These are phyloP conservation scores for Philaenus spumarius DNA, from an alignment of 1,140 invertebrate species.

Conservation along the genomic window DNA sequence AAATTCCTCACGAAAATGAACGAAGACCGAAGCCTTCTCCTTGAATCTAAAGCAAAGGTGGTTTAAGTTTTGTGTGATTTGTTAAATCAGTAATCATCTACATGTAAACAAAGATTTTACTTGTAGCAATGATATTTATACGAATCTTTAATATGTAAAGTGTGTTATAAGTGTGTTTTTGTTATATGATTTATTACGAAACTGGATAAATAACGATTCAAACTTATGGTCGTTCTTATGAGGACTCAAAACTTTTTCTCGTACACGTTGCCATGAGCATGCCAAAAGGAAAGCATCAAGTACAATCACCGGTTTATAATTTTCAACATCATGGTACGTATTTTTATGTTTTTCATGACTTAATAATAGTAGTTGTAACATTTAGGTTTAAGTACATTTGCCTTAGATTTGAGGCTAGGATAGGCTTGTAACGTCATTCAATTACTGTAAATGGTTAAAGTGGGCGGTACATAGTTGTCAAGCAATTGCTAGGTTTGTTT, in stretches of 20 bases:
- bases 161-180: neutral
- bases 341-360: too few species aligned
- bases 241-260: slow-evolving; percentile 15
- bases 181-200: neutral
- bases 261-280: slow-evolving; percentile 20
- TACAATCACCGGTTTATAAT: too few species aligned
- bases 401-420: too few species aligned
- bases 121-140: neutral
- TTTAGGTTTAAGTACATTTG: too few species aligned
- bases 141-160: neutral
- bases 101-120: neutral
- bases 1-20: neutral
- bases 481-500: too few species aligned
- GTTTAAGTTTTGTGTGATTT: slow-evolving; percentile 1
- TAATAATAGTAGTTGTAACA: too few species aligned
- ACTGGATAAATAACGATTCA: slow-evolving; percentile 8
- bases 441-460: too few species aligned
- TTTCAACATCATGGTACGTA: too few species aligned
- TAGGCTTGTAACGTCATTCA: too few species aligned
- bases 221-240: slow-evolving; percentile 17
- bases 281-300: slow-evolving; percentile 14
- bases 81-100: slow-evolving; percentile 9
- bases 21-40: neutral
- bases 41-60: neutral
- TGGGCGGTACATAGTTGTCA: too few species aligned